Base-by-base conservation (phyloP, 2,797 vertebrate species). In the Ceryle rudis region DNA sequence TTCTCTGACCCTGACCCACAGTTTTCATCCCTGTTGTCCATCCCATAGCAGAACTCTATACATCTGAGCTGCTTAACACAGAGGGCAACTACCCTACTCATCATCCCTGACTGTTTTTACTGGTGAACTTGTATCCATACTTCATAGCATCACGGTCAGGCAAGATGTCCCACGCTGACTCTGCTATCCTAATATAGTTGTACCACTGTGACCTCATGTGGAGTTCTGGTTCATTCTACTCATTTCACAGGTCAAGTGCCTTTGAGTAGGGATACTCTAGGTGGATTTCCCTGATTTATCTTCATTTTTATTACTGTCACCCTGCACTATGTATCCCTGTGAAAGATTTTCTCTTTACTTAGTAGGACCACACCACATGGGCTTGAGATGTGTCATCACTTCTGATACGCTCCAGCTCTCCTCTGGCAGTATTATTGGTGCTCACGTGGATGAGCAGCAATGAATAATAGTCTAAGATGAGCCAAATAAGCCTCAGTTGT, bases 241-340 rank as follows among this genome's bases (percentile, higher is more conserved):
- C 1, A 25, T 55, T 74, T 51, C 29, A 6, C 37, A 35, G 29
- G 14, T 4, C 0, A 1, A 29, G 25, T 41, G 4, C 18, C 4
- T 60, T 35, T 44, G 10, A 46, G 21, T 23, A 64, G 28, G 33
- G 28, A 44, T 15, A 46, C 23, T 22, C 1, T 0, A 12, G 57
- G 6, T 78, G 49, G 4, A 28, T 66, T 70, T 73, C 14, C 35
- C 9, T 28, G 37, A 28, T 72, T 7, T 11, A 11, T 47, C 11
- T 1, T 18, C 39, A 52, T 29, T 37, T 6, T 16, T 51, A 19
- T 13, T 44, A 49, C 54, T 47, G 26, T 66, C 69, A 52, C 37
- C n/a, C 46, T 46, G 13, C 14, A 31, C 25, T 42, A 54, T 13
- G 22, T 14, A 28, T 29, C 80, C 42, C 64, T 15, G 6, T 47